These are phyloP conservation scores for Drosophila miranda DNA, from an alignment of 1,140 invertebrate species.

Conservation along the genomic window DNA sequence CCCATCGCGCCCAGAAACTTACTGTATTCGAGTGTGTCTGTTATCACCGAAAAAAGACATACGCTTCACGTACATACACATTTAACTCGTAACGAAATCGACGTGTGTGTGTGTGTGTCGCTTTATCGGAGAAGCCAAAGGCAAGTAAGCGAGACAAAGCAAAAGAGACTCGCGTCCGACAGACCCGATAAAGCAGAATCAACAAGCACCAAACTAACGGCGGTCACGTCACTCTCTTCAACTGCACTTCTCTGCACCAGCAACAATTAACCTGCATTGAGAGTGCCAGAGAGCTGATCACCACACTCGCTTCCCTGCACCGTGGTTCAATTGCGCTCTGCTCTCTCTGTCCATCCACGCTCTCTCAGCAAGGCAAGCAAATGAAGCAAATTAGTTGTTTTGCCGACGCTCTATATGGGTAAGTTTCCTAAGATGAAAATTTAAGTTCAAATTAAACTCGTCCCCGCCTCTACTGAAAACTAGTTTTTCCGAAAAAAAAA, in stretches of 20 bases:
- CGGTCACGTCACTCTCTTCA: not conserved
- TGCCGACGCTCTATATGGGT: too few relatives aligned
- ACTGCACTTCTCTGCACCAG: conserved; percentile 18
- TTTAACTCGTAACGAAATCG: conserved; percentile 9
- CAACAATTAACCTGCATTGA: conserved; percentile 32
- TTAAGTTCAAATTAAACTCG: too few relatives aligned
- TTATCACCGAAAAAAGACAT: conserved; percentile 17
- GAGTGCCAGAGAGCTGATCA: conserved; percentile 11
- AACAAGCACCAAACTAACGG: conserved; percentile 13
- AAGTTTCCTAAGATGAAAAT: too few relatives aligned
- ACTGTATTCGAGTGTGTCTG: conserved; percentile 3
- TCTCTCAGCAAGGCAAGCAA: not conserved
- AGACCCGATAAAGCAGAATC: conserved; percentile 35
- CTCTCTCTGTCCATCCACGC: too few relatives aligned
- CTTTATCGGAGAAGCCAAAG: conserved; percentile 42
- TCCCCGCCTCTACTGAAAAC: too few relatives aligned
- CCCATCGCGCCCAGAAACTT: not conserved
- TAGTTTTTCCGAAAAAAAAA: too few relatives aligned
- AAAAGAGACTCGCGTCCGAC: conserved; percentile 23
- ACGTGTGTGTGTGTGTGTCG: conserved; percentile 23
- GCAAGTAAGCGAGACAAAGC: conserved; percentile 8
- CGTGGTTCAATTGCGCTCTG: too few relatives aligned
- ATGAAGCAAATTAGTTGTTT: too few relatives aligned
- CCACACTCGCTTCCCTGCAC: too few relatives aligned
- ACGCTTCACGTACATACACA: not conserved